These are phyloP conservation scores for Scelioninae gen. 2 DNA, from an alignment of 2,888 invertebrate species.

Conservation along the genomic window DNA sequence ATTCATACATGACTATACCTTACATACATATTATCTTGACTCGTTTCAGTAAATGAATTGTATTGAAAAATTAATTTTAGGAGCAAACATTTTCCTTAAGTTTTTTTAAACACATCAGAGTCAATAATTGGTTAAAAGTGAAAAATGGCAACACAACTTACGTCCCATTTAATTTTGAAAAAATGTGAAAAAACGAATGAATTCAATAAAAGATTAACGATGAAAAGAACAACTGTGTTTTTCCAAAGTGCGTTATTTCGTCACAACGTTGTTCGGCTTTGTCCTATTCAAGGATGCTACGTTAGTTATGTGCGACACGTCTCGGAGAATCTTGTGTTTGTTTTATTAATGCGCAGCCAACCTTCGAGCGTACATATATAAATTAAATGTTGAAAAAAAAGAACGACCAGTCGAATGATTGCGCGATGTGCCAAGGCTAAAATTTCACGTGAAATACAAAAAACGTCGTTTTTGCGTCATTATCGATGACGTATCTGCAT, in stretches of 20 bases:
- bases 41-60: no score
- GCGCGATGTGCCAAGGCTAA: conserved; percentile 55
- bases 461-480: conserved; percentile 52
- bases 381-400: conserved; percentile 57
- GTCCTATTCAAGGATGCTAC: conserved; percentile 55
- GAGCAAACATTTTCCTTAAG: no score
- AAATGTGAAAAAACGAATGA: conserved; percentile 23
- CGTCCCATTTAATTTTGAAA: conserved; percentile 18
- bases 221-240: conserved; percentile 33
- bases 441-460: conserved; percentile 58
- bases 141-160: conserved; percentile 8
- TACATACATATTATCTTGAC: no score
- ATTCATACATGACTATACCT: no score
- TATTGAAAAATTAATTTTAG: no score
- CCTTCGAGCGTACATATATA: conserved; percentile 66
- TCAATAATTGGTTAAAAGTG: not conserved
- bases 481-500: conserved; percentile 48
- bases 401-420: conserved; percentile 42
- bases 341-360: conserved; percentile 74
- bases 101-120: no score
- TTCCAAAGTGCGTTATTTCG: conserved; percentile 45
- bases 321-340: conserved; percentile 72
- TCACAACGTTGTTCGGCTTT: conserved; percentile 42
- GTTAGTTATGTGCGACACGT: conserved; percentile 59
- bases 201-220: conserved; percentile 18